A percentile compares a stretch with the other conserved stretches of the same genome.
These are phyloP conservation scores for Darevskia mixta DNA, from an alignment of 2,797 vertebrate species.

Conservation along the genomic window DNA sequence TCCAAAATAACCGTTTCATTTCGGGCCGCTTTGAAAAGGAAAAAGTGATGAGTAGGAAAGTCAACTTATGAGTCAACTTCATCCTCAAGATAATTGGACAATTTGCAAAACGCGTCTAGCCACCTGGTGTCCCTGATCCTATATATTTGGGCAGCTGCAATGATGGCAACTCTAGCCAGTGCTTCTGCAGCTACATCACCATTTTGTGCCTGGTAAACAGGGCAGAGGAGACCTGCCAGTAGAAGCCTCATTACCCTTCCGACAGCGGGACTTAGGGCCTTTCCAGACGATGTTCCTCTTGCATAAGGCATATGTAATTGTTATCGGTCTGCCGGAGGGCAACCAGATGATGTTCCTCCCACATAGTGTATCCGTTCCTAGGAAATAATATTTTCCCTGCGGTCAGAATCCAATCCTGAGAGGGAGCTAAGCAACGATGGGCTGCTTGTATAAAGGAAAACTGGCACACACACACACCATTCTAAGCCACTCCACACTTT, in stretches of 20 bases:
- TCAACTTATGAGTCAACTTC: too few species aligned
- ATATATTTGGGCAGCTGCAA: not conserved
- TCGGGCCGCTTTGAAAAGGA: not conserved
- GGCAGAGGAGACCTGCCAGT: not conserved
- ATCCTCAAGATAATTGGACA: not conserved
- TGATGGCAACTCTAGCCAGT: not conserved
- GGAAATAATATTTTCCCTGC: not conserved
- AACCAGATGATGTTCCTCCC: not conserved
- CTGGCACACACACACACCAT: not conserved
- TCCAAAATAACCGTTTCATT: not conserved
- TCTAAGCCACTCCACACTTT: not conserved
- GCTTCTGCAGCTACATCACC: not conserved
- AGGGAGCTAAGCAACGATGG: not conserved
- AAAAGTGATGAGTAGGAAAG: not conserved
- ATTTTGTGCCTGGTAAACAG: not conserved
- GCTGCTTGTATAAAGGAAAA: too few species aligned
- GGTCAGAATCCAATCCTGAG: not conserved
- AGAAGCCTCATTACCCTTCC: not conserved
- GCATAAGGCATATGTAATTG: not conserved
- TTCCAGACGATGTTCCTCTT: not conserved
- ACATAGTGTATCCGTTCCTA: not conserved
- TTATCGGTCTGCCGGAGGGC: not conserved
- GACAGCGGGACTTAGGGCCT: not conserved
- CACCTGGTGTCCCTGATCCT: not conserved
- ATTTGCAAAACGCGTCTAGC: not conserved